Percentiles rank a stretch among this genome's conserved stretches.
Evolutionary conservation across 2,888 invertebrate species (phyloP).

Genomic region (Ctena decussata): DNA sequence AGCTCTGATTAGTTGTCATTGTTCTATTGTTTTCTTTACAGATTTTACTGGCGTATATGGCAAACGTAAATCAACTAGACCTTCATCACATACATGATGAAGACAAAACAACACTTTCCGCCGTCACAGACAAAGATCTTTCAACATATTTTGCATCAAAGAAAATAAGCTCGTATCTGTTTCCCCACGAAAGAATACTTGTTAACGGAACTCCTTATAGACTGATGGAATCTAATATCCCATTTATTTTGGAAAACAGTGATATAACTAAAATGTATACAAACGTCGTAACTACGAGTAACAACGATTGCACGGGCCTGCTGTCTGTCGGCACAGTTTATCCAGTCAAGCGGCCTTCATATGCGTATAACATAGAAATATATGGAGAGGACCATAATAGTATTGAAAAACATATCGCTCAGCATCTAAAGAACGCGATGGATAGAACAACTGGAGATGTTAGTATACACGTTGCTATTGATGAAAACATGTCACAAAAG

Average conservation of each 20-base stretch:
- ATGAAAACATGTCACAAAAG: background rate
- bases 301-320: background rate
- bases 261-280: background rate
- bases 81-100: background rate
- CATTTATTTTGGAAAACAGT: background rate
- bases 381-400: background rate
- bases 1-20: no score
- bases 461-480: background rate
- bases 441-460: background rate
- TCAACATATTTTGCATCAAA: background rate
- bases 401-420: background rate
- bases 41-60: background rate
- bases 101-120: background rate
- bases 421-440: background rate
- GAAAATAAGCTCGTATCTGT: background rate
- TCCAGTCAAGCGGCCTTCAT: background rate
- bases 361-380: background rate
- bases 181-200: background rate
- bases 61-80: background rate
- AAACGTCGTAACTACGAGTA: background rate
- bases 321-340: background rate
- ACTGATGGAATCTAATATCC: background rate
- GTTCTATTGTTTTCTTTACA: no score
- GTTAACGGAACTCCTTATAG: background rate
- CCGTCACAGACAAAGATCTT: background rate